These are phyloP conservation scores for Pagetopsis macropterus DNA, from an alignment of 2,797 vertebrate species.

Conservation along the genomic window DNA sequence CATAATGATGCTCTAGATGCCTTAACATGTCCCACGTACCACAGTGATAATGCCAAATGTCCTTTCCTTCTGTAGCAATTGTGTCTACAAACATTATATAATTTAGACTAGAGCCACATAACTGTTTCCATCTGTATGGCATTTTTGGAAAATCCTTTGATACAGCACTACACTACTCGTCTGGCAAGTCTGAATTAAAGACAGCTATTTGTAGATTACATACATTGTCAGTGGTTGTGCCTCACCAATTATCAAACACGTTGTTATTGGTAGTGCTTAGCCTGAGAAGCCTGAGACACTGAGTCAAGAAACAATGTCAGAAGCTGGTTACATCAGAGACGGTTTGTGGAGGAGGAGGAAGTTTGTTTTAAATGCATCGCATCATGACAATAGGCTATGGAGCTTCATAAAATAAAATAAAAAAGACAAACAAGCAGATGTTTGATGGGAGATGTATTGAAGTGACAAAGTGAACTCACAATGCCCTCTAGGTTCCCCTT, in stretches of 20 bases:
- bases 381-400: conserved; percentile 37
- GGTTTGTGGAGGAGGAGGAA: conserved; percentile 20
- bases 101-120: conserved; percentile 30
- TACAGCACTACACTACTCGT: conserved; percentile 24
- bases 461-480: conserved; percentile 44
- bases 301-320: conserved; percentile 54
- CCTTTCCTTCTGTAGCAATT: conserved; percentile 24
- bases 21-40: conserved; percentile 32
- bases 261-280: conserved; percentile 24
- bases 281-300: conserved; percentile 32
- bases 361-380: conserved; percentile 35
- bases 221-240: conserved; percentile 19
- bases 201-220: conserved; percentile 44
- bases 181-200: conserved; percentile 33
- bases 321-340: conserved; percentile 48
- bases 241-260: conserved; percentile 24
- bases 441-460: conserved; percentile 52
- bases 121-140: conserved; percentile 36
- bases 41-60: conserved; percentile 43
- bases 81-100: conserved; percentile 21
- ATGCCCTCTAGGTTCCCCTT: conserved; percentile 33
- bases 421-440: conserved; percentile 30
- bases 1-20: conserved; percentile 31
- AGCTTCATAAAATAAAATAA: conserved; percentile 41
- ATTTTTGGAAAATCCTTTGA: conserved; percentile 30